Evolutionary conservation across 2,888 invertebrate species (phyloP).

Genomic region (Zelleria hepariella): DNA sequence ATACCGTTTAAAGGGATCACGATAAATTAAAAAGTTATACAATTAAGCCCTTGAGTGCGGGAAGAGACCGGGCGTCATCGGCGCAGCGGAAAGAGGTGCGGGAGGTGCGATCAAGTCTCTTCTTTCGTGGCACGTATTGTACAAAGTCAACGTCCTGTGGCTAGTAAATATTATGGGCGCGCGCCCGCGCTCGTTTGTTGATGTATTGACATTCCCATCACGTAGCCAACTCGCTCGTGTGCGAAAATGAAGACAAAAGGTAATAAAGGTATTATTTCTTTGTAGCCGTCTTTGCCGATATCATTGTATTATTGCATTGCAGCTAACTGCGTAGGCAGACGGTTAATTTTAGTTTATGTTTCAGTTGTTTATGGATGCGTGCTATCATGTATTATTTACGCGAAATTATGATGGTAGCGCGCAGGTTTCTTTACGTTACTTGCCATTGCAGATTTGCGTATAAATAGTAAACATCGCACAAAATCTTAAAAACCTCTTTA

Average conservation of each 20-base stretch:
- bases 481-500: no score
- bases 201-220: constrained; percentile 5
- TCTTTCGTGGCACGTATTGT: background rate
- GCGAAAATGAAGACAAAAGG: constrained; percentile 7
- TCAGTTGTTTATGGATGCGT: background rate
- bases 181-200: constrained; percentile 2
- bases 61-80: no score
- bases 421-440: no score
- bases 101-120: no score
- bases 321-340: background rate
- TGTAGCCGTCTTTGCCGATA: background rate
- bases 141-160: background rate
- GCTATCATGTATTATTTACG: no score
- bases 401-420: no score
- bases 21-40: no score
- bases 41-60: no score
- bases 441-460: no score
- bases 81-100: no score
- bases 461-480: no score
- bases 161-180: background rate
- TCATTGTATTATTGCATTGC: background rate
- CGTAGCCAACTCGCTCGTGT: constrained; percentile 5
- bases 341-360: background rate
- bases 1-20: no score
- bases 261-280: constrained; percentile 8